Base-by-base conservation (phyloP, 2,888 invertebrate genomes). In the Muscina levida region DNA sequence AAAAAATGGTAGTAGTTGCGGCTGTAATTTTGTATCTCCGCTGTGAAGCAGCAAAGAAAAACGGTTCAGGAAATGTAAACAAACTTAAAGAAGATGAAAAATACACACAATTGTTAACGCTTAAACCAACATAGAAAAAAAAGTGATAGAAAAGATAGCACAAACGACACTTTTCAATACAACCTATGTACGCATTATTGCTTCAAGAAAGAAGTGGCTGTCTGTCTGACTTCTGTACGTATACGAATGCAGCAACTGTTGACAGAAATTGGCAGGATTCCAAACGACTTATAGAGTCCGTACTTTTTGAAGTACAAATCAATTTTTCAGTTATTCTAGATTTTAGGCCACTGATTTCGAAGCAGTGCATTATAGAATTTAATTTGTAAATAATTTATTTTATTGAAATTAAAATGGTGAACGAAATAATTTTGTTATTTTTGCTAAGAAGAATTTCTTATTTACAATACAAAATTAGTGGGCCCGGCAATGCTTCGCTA, bases 31-130 rank as follows among this genome's bases (percentile, higher is more conserved):
- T 3, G 31, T 31, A 8, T 3, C 31, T 31, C 13, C 0, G 42
- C 10, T 15, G n/a, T 62, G 62, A 22, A 42, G 42, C 39, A 42
- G 44, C 44, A 24, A 10, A 26, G 44, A 46, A 66, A 66, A 66
- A 15, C 6, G 15, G 24, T 66, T 66, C 66, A 66, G 66, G 66
- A 66, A 66, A 66, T 31, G 66, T 66, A 66, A 66, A 66, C 66
- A 66, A 66, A 66, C 66, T 66, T 66, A 66, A 66, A 15, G 66
- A 66, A 66, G 66, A 66, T 66, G 66, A 66, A 66, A 66, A 66
- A 66, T 48, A 66, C 48, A 66, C 66, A 66, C 66, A 66, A 66
- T 66, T 44, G 66, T 66, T 46, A 66, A 46, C 31, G 31, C 24
- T 15, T 46, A 66, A 26, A 44, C 44, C 22, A 53, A 56, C 42